A percentile compares a stretch with the other conserved stretches of the same genome.
Evolutionary conservation across 1,140 invertebrate species (phyloP).

Genomic region (Eciton burchellii): DNA sequence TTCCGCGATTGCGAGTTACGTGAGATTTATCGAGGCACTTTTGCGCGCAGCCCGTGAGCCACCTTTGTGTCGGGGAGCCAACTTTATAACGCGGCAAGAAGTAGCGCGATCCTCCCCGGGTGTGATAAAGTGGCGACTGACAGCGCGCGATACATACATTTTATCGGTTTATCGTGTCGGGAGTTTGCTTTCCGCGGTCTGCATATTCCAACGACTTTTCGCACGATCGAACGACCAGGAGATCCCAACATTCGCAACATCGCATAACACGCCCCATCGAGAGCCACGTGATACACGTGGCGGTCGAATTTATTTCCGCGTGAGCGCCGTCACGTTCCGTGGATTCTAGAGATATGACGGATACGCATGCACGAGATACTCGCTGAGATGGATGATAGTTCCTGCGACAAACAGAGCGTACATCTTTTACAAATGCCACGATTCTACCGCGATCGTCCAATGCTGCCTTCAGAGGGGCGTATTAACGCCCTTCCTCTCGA

Average conservation of each 20-base stretch:
- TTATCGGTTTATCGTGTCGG: slow-evolving; percentile 51
- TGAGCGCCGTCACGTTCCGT: slow-evolving; percentile 25
- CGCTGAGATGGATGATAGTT: background rate
- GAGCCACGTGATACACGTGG: slow-evolving; percentile 28
- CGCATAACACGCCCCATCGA: slow-evolving; percentile 47
- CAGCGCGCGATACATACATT: slow-evolving; percentile 48
- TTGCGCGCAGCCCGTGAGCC: background rate
- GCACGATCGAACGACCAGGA: slow-evolving; percentile 32
- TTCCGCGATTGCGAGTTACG: background rate
- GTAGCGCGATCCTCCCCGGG: background rate
- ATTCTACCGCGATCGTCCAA: background rate
- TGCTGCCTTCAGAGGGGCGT: background rate
- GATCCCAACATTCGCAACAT: slow-evolving; percentile 50
- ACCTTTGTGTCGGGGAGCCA: slow-evolving; percentile 22
- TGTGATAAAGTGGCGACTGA: slow-evolving; percentile 41
- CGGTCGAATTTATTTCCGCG: slow-evolving; percentile 41
- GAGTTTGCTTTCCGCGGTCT: slow-evolving; percentile 36
- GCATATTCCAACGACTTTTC: slow-evolving; percentile 37
- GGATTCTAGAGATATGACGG: slow-evolving; percentile 45
- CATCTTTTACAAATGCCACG: background rate
- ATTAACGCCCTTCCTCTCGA: background rate
- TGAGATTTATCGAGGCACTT: slow-evolving; percentile 12
- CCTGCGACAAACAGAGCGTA: background rate
- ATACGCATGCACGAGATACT: slow-evolving; percentile 4
- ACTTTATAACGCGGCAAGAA: slow-evolving; percentile 42